Conservation (phyloP, 2,888 invertebrate species). For the Magallana nippona region DNA sequence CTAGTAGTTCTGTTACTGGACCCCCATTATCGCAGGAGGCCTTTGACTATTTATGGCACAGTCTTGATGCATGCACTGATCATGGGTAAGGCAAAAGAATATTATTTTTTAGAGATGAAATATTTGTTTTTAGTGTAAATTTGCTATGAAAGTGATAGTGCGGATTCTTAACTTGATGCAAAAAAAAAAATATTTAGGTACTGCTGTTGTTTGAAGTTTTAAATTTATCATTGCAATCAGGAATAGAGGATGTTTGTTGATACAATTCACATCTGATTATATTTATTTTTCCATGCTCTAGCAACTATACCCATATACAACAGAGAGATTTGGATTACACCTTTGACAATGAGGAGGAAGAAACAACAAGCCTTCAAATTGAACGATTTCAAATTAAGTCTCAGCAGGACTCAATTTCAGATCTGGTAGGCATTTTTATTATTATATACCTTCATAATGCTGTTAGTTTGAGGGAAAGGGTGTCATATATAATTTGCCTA, state of each 20-base stretch:
- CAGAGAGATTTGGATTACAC: constrained; percentile 65
- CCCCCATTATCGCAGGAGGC: constrained; percentile 74
- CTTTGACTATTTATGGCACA: constrained; percentile 73
- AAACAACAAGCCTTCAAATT: constrained; percentile 64
- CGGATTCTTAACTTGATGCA: no score
- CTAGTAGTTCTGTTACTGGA: constrained; percentile 56
- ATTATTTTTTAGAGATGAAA: no score
- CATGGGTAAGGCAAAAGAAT: constrained; percentile 56
- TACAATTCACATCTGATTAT: neutral
- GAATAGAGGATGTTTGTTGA: neutral
- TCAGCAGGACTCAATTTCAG: constrained; percentile 57
- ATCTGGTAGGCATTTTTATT: constrained; percentile 58
- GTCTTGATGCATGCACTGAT: constrained; percentile 63
- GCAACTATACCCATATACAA: constrained; percentile 68
- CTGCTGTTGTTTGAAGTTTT: no score
- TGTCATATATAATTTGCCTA: no score
- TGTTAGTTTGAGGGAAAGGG: no score
- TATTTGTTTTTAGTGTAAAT: no score
- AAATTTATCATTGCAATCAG: no score
- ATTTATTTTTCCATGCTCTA: constrained; percentile 46
- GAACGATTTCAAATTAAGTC: constrained; percentile 64
- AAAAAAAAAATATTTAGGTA: no score
- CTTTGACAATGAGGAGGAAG: constrained; percentile 60
- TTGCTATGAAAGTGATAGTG: no score
- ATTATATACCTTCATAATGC: no score